phyloP scores from a whole-genome alignment of 2,113 vertebrate genomes.

The Hydrolagus affinis region DNA sequence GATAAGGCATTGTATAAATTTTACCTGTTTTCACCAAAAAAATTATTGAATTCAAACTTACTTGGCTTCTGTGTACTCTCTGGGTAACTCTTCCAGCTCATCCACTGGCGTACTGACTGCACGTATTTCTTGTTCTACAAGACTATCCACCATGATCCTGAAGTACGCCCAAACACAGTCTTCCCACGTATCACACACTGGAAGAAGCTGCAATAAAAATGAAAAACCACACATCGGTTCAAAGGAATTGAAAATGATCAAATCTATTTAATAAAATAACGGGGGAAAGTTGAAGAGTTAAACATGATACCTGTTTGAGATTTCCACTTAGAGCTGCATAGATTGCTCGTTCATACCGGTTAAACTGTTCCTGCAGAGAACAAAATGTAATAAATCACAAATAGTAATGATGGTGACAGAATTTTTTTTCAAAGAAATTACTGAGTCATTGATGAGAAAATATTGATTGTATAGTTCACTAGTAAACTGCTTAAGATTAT shows the following conservation, averaged over 20 bases:
- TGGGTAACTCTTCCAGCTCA: conserved; percentile 75
- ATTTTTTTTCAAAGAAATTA: background rate
- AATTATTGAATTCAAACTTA: conserved; percentile 45
- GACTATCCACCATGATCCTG: conserved; percentile 87
- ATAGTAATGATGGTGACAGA: conserved; percentile 29
- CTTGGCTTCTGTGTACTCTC: conserved; percentile 85
- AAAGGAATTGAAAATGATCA: too few species aligned
- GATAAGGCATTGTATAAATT: background rate
- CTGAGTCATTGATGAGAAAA: background rate
- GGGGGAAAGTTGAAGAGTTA: background rate
- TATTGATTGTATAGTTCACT: background rate
- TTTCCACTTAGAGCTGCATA: conserved; percentile 92
- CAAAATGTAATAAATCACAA: conserved; percentile 34
- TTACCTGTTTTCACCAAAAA: background rate
- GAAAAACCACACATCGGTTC: background rate
- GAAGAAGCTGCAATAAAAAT: conserved; percentile 62
- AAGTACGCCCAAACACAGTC: conserved; percentile 93
- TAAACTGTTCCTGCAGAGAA: conserved; percentile 70
- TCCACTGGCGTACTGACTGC: conserved; percentile 69
- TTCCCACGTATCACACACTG: conserved; percentile 91
- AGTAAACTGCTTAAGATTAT: background rate
- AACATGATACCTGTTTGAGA: conserved; percentile 73
- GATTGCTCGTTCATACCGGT: conserved; percentile 83
- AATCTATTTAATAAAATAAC: background rate
- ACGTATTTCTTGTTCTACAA: conserved; percentile 86